Conservation (phyloP, 37 sponge, comb jelly and placozoan species). For the Cliona cf. orientalis region DNA sequence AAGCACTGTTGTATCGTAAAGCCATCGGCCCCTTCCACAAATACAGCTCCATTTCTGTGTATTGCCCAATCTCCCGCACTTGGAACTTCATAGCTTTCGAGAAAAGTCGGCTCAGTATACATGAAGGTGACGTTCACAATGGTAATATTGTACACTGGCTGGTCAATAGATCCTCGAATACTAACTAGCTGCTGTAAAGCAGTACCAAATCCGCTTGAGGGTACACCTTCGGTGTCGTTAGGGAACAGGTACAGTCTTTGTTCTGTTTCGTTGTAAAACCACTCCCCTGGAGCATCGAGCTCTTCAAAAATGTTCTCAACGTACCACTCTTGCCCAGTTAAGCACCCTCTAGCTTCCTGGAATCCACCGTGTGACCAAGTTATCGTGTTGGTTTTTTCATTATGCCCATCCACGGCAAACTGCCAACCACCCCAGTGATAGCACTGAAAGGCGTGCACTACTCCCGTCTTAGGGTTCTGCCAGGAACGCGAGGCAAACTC, state of each 20-base stretch:
- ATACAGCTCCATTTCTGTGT: conserved; percentile 33
- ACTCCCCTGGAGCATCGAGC: conserved; percentile 56
- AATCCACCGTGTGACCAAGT: conserved; percentile 47
- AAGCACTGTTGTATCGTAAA: conserved; percentile 12
- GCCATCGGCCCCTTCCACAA: conserved; percentile 37
- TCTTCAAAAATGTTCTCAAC: conserved; percentile 48
- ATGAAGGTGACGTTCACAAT: conserved; percentile 13
- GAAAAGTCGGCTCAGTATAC: conserved; percentile 43
- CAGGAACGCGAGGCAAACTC: conserved; percentile 46
- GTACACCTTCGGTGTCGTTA: neutral
- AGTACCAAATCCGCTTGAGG: conserved; percentile 18
- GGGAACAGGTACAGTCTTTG: conserved; percentile 35
- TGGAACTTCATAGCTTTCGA: conserved; percentile 44
- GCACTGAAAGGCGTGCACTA: conserved; percentile 64
- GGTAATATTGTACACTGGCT: conserved; percentile 22
- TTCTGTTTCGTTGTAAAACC: conserved; percentile 41
- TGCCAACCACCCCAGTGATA: conserved; percentile 60
- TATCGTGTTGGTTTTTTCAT: conserved; percentile 24
- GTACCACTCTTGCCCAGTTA: conserved; percentile 28
- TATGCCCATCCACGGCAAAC: conserved; percentile 32
- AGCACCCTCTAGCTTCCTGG: conserved; percentile 59
- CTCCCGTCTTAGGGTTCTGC: conserved; percentile 55
- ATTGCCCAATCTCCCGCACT: conserved; percentile 46
- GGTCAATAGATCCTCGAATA: conserved; percentile 16
- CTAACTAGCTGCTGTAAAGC: conserved; percentile 10